Evolutionary conservation across 2,797 vertebrate genomes (phyloP).

Genomic region (Leptatherina wallacei): DNA sequence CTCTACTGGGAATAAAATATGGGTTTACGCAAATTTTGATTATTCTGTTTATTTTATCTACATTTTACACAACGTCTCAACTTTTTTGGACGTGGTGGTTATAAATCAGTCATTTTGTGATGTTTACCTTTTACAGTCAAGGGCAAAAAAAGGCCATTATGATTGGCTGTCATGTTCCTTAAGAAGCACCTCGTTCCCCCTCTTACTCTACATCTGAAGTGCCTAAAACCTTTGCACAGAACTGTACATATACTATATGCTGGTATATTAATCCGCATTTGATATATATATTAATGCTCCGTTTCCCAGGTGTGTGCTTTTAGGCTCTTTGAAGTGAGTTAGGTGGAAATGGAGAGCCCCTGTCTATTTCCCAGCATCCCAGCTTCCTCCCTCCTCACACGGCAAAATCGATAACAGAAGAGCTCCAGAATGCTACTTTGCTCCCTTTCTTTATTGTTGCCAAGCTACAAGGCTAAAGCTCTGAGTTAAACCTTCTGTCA

Average conservation of each 20-base stretch:
- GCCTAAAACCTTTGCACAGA: not conserved
- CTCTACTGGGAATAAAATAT: too few species aligned
- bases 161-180: not conserved
- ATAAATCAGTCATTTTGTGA: too few species aligned
- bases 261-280: slow-evolving; percentile 38
- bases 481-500: slow-evolving; percentile 46
- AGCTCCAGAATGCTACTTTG: slow-evolving; percentile 35
- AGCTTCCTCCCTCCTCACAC: slow-evolving; percentile 37
- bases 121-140: too few species aligned
- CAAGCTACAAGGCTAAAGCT: slow-evolving; percentile 62
- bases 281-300: slow-evolving; percentile 54
- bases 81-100: too few species aligned
- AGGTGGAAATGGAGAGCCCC: slow-evolving; percentile 50
- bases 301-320: slow-evolving; percentile 49
- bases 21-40: too few species aligned
- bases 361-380: slow-evolving; percentile 49
- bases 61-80: too few species aligned
- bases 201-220: not conserved
- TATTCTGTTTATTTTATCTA: too few species aligned
- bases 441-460: slow-evolving; percentile 63
- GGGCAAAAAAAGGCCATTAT: too few species aligned
- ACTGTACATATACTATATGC: slow-evolving; percentile 6
- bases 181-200: not conserved
- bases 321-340: slow-evolving; percentile 54
- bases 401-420: slow-evolving; percentile 59